Base-by-base conservation (phyloP, 2,113 vertebrate genomes). In the Thryonomys swinderianus region DNA sequence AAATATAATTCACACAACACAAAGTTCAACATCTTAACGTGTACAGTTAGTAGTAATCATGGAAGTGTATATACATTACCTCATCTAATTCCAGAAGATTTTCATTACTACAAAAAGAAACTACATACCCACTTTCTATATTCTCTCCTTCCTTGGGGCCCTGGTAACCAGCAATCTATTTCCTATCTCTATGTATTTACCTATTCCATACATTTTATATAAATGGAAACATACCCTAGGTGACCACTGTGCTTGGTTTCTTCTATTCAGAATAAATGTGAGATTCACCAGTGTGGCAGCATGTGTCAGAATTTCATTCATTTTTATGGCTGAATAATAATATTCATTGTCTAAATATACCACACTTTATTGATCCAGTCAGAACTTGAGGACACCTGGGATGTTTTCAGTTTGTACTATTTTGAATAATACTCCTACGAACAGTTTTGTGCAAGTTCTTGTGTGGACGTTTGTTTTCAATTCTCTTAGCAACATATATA, bases 201-300 rank as follows among this genome's bases (percentile, higher is more conserved):
- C 66, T 88, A 69, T 69, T 69, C 66, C 45, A 40, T 7, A 80
- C 16, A 95, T 74, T 80, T 93, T 80, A 88, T 16, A 66, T 71
- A 71, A 73, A 64, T 51, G 10, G 40, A 45, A 81, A 81, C 30
- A 85, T 53, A 79, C 7, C 48, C 3, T n/a, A 74, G 30, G 12
- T 67, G 67, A 30, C 3, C 37, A 91, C 8, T 51, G n/a, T 86
- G 55, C 45, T 53, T 61, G 61, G 5, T n/a, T 91, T 88, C 37
- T 67, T 91, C 86, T 51, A 48, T 51, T 88, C 11, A 83, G 62
- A 48, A 93, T 78, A 66, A 74, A 76, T 71, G 42, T 42, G 55
- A 69, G 53, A 27, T 62, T 88, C 67, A 73, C 11, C 34, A 37
- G 32, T 64, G 53, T 45, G 42, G 62, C 71, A 17, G 64, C 0